Evolutionary conservation across 1,140 invertebrate genomes (phyloP), one percentile per base, ranked within the genome.

Genomic region (Berghia stephanieae): DNA sequence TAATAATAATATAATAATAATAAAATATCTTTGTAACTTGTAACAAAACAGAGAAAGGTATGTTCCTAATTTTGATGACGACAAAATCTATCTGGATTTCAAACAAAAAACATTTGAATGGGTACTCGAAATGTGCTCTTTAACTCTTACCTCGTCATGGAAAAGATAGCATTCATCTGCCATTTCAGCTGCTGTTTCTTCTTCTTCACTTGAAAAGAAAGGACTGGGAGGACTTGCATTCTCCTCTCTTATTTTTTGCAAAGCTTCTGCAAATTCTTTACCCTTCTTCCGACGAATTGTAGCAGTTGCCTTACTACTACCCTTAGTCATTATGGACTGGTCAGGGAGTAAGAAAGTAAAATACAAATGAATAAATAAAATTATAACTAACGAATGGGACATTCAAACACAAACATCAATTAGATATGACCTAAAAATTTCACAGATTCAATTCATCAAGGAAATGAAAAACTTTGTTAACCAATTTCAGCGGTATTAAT

Each of bases 101-200:
- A n/a, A n/a, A n/a, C n/a, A n/a, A n/a, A 44, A 5, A 27, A 13
- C 27, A 31, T 4, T 34, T 13, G 6, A 4, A 16, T 52, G 6
- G 27, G 6, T 49, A 5, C 13, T 43, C 31, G 38, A 49, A 72
- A 13, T 34, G 5, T 34, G 24, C 38, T 49, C 27, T 2, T 21
- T 3, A 13, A 27, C 24, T 38, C 42, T 75, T 27, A 75, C 72
- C 40, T 31, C 80, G 40, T 84, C 81, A 80, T 86, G 80, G 82
- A 86, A 87, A 69, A 86, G 70, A 60, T 86, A 83, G 6, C 83
- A 80, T 38, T 86, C 83, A 74, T 85, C 82, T 73, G 83, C 82
- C 49, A 81, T 82, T 40, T 80, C 77, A 2, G 71, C 71, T 18
- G 79, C 77, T 46, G 57, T 31, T 78, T 73, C 40, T 79, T 82